Evolutionary conservation across 2,113 vertebrate species (phyloP), one percentile per base, ranked within the genome.

Genomic region (Verasper variegatus): DNA sequence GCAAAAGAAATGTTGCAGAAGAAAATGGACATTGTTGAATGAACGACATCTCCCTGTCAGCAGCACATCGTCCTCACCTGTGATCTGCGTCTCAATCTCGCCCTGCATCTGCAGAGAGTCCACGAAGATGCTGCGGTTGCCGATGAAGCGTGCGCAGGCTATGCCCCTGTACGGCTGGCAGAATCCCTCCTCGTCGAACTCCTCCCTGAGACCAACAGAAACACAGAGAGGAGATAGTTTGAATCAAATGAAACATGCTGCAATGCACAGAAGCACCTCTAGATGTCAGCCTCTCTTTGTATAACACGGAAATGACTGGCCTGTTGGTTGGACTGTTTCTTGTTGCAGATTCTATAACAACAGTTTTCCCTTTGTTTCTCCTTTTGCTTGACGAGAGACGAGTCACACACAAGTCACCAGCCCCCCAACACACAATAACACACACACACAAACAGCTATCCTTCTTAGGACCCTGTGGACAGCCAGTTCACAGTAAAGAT

Each of bases 31-130:
- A 47, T 47, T 4, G 12, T 47, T 12, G n/a, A 47, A 17, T 17
- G 57, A 56, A 67, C 1, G 40, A 17, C 3, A 6, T 2, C 8
- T 5, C 7, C 31, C 31, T 31, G 31, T 31, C 31, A 7, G 1
- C 0, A 13, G 12, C 45, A 4, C 51, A 8, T 35, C 42, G 51
- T 42, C 40, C 78, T 75, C 84, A 99, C 98, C 98, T 95, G 98
- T 99, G 63, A 99, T 99, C 90, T 99, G 98, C 45, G 97, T 99
- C 92, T 99, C 98, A 60, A 99, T 98, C 85, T 98, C 98, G 0
- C 98, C 98, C 86, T 99, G 98, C 98, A 99, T 99, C 79, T 99
- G 97, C 86, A 99, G 80, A n/a, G 98, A 99, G 79, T 98, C 98
- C 82, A 99, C 98, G 4, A 97, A 99, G 88, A 99, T 97, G 70